Base-by-base conservation (phyloP, 1,140 invertebrate genomes). In the Sycophila sp. region DNA sequence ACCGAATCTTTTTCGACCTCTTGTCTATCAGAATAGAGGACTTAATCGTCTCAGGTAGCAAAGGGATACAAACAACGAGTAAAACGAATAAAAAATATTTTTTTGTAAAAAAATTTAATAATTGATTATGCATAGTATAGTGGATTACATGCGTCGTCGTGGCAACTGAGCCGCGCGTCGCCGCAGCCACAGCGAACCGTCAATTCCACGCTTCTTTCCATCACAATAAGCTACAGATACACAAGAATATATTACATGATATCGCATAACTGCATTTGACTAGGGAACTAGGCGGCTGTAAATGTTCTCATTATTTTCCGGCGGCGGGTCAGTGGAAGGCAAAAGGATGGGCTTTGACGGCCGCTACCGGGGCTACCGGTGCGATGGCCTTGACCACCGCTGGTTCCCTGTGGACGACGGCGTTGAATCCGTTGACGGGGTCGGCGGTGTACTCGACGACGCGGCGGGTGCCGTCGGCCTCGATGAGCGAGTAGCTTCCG, bases 391-490 rank as follows among this genome's bases (percentile, higher is more conserved):
- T 71, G 24, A 77, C 49, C 40, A 78, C 74, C 0, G 80, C 75
- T 0, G 83, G 83, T 71, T 85, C 82, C 13, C 84, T 77, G 17
- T 84, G 83, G 0, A 86, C 84, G 8, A 87, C 78, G 1, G 86
- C 86, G 59, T 87, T 86, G 73, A 87, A 87, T 38, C 87, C 87
- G 60, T 87, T 86, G 38, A 86, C 66, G 0, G 86, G 76, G 63
- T 86, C 84, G 1, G 84, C 84, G 0, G 77, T 79, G 72, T 83
- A 88, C 22, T 85, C 81, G 10, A 87, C 86, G 56, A 82, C 72
- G 22, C 86, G 78, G 3, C 81, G 75, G 8, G 81, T 87, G 19
- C 87, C 86, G 42, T 87, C 86, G 22, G 86, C 82, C 49, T 86
- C 85, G 55, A 87, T 82, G 7, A 86, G 69, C 36, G 79, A 83